Evolutionary conservation across 1,140 invertebrate species (phyloP).

Genomic region (Drosophila sturtevanti): DNA sequence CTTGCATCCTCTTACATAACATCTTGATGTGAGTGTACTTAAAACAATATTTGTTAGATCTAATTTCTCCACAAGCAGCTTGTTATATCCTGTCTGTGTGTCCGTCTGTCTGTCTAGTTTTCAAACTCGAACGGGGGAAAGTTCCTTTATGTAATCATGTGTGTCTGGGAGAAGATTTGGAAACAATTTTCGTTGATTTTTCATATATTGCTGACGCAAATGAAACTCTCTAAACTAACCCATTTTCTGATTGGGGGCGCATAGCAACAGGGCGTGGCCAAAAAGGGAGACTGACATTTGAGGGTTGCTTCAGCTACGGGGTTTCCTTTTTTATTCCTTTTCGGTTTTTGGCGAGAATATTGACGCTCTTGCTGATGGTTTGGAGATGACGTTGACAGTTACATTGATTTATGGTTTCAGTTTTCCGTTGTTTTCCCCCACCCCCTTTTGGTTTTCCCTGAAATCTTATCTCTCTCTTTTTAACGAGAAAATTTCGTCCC

Average conservation of each 20-base stretch:
- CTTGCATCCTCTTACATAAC: neutral
- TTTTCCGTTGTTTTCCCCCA: slow-evolving; percentile 28
- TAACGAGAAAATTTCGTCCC: slow-evolving; percentile 22
- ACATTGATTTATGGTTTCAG: slow-evolving; percentile 72
- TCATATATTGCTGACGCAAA: slow-evolving; percentile 14
- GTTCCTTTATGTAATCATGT: neutral
- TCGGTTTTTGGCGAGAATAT: slow-evolving; percentile 34
- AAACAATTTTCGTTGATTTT: slow-evolving; percentile 13
- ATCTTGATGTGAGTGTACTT: neutral
- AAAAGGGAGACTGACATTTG: neutral
- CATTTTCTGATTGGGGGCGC: slow-evolving; percentile 7
- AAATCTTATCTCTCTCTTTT: slow-evolving; percentile 48
- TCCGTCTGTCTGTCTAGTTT: neutral
- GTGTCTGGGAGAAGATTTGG: neutral
- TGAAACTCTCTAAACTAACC: slow-evolving; percentile 13
- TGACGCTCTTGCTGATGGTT: slow-evolving; percentile 65
- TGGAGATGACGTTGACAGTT: slow-evolving; percentile 72
- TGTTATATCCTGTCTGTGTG: slow-evolving; percentile 15
- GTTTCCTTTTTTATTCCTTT: neutral
- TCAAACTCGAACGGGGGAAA: neutral
- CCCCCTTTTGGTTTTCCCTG: slow-evolving; percentile 33
- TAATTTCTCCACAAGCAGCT: slow-evolving; percentile 26
- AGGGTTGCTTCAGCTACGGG: slow-evolving; percentile 1
- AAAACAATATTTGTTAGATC: slow-evolving; percentile 11
- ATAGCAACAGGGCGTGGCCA: neutral